These are phyloP conservation scores for Porphyrio hochstetteri DNA, from an alignment of 2,113 vertebrate species.

Conservation along the genomic window DNA sequence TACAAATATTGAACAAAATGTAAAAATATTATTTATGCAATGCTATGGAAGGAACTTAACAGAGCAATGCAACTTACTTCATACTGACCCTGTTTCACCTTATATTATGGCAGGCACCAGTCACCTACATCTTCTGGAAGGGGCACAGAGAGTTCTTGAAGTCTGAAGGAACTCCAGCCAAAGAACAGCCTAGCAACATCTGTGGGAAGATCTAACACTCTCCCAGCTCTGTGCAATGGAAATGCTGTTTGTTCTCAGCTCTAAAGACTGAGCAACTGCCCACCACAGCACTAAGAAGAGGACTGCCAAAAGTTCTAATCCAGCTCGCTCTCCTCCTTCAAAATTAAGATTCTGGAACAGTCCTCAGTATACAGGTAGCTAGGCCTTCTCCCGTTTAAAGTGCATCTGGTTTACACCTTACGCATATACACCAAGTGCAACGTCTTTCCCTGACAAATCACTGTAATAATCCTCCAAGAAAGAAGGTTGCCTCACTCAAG, in stretches of 20 bases:
- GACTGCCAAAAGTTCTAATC: conserved; percentile 14
- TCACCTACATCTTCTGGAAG: conserved; percentile 8
- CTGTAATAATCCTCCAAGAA: conserved; percentile 11
- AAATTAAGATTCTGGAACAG: conserved; percentile 27
- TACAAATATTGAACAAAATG: conserved; percentile 77
- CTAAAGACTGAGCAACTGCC: conserved; percentile 27
- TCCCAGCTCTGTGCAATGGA: conserved; percentile 28
- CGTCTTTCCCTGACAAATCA: background rate
- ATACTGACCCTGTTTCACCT: conserved; percentile 68
- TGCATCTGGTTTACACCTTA: conserved; percentile 68
- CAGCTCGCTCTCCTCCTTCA: conserved; percentile 9
- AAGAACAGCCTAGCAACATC: conserved; percentile 21
- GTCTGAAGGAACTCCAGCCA: conserved; percentile 35
- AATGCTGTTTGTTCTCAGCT: conserved; percentile 41
- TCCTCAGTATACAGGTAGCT: conserved; percentile 3
- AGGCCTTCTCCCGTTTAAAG: conserved; percentile 70
- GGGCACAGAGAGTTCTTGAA: conserved; percentile 9
- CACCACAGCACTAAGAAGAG: background rate
- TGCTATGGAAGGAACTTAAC: conserved; percentile 67
- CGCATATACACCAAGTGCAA: background rate
- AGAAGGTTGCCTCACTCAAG: background rate
- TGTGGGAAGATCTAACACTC: conserved; percentile 12
- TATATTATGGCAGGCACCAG: conserved; percentile 54
- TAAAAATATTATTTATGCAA: conserved; percentile 70
- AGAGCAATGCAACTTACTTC: conserved; percentile 54